Base-by-base conservation (phyloP, 1,140 invertebrate genomes). In the Procambarus virginalis region DNA sequence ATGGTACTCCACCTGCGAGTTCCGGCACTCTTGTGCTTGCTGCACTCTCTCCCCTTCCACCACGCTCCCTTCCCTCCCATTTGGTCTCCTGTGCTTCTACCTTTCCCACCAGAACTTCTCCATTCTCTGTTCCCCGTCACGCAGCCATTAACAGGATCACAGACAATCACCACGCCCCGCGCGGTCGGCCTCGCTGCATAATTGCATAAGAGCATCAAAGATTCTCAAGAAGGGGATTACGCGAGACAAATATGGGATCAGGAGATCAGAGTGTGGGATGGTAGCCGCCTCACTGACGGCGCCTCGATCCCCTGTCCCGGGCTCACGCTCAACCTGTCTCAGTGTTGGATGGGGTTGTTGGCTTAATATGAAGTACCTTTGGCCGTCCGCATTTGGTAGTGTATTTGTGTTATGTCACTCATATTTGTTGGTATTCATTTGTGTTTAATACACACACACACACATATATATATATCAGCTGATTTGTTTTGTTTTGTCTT, bases 161-260 rank as follows among this genome's bases (percentile, higher is more conserved):
- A 20, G 68, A 73, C 68, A 73, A 73, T 73, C 68, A 73, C n/a
- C 14, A 73, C 68, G 34, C n/a, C 68, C 68, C 6, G 22, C 1
- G 68, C 68, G 68, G 68, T 34, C 3, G 14, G 14, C n/a, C 68
- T 0, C 68, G 3, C 68, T 73, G 14, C n/a, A n/a, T 73, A 73
- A 73, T 73, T 73, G 68, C 68, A 5, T 34, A 45, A 34, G 68
- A 73, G 68, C 68, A 73, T 73, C 68, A 73, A 73, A 73, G 68
- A 73, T 22, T 73, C n/a, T 34, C 68, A 73, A 73, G 68, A 20
- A 73, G n/a, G 68, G 68, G 68, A 73, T 73, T 73, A 73, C 68
- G 10, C n/a, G 5, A 22, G 6, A n/a, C n/a, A 73, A 73, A 73
- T 73, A 6, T 73, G 68, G n/a, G 68, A 73, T 73, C 20, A 73